Base-by-base conservation (phyloP, 2,797 vertebrate species). In the Otolemur crassicaudatus region DNA sequence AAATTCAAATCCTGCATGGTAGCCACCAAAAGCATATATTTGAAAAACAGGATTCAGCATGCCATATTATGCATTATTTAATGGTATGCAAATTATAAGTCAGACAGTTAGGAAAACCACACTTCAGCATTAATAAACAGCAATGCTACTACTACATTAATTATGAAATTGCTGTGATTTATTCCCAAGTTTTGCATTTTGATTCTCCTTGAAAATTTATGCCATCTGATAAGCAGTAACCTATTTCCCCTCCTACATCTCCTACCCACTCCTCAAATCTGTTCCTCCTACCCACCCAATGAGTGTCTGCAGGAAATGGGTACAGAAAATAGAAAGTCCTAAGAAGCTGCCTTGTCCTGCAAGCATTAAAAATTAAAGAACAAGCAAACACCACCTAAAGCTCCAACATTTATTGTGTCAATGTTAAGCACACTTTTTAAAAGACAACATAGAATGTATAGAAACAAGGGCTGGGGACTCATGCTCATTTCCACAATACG, bases 351-450 rank as follows among this genome's bases (percentile, higher is more conserved):
- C 96, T 86, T 92, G 96, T 95, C 98, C 97, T 90, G 84, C 72
- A 82, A 97, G 95, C 98, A 97, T 97, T 97, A 97, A 98, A 98
- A 98, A 98, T 98, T 97, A 98, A 98, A 98, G 97, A 98, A 97
- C 90, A 98, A 98, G 97, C 98, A 97, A 98, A 99, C 98, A 98
- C 98, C 97, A 98, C 98, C 98, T 98, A 98, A 98, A 98, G 98
- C 98, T 98, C 98, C 98, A 98, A 98, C 98, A 98, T 99, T 99
- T 99, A 99, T 99, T 99, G 98, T 98, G 98, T 98, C 98, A 98
- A 98, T 98, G 97, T 98, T 98, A 97, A 98, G 97, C 98, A 97
- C 90, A 94, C 98, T 98, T 98, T 98, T 98, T 85, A 67, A 98
- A 98, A 98, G 98, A 98, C 73, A 98, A 98, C 98, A 98, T 77